Evolutionary conservation across 2,113 vertebrate genomes (phyloP), one percentile per base, ranked within the genome.

Genomic region (Hippolais icterina): DNA sequence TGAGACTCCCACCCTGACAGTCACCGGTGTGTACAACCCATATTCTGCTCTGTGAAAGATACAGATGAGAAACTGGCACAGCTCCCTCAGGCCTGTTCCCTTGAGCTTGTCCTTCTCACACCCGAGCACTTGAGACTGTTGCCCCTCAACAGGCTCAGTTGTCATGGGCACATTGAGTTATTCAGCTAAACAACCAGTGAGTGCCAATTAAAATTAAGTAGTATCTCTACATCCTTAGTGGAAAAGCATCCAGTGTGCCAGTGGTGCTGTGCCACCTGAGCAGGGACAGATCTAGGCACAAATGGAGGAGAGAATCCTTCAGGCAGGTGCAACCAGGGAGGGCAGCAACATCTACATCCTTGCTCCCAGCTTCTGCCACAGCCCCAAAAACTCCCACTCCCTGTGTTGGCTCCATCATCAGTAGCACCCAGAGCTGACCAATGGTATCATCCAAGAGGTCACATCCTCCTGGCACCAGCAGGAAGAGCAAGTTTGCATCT

Each of bases 371-470:
- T 63, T 41, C 46, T 59, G 33, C 23, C 52, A 61, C 33, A 56
- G 12, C 10, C 52, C 27, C 52, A 42, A 12, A 59, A 12, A 54
- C 6, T 29, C 21, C 6, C 8, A 0, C 7, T 41, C 19, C 16
- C 24, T 44, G 14, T 33, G 3, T 27, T 18, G 41, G 28, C 17
- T 64, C 16, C 57, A 74, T 9, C 54, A 63, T 9, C 41, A 44
- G 49, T 27, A 42, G 4, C 44, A 31, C 23, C 33, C 21, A 53
- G 35, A 65, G 31, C 6, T 37, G 37, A 77, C 19, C 44, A 72
- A 7, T 1, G 0, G 15, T 52, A 54, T 20, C 1, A 0, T n/a
- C 28, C 31, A n/a, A 50, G 41, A 53, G 4, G 35, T 9, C 53
- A 39, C 24, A 60, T 39, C 14, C 27, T 50, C 24, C 59, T 27